Percentiles rank a stretch among this genome's conserved stretches.
Conservation (phyloP, 1,140 invertebrate genomes). For the Phthorimaea operculella region DNA sequence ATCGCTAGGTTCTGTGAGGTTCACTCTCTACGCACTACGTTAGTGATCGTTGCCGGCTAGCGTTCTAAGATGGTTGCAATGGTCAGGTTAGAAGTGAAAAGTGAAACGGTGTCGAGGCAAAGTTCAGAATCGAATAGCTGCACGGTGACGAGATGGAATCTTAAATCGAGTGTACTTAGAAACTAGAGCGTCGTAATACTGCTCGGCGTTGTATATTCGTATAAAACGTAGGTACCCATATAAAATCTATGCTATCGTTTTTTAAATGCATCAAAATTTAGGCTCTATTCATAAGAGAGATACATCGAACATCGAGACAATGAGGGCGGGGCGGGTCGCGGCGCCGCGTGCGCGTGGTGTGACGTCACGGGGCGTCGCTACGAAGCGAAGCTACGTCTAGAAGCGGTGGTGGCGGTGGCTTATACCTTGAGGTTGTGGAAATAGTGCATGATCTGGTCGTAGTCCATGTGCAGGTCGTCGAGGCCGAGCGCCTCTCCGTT, state of each 20-base stretch:
- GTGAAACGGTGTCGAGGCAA: slow-evolving; percentile 19
- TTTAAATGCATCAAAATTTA: slow-evolving; percentile 65
- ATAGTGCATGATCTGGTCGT: slow-evolving; percentile 97
- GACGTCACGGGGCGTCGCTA: slow-evolving; percentile 22
- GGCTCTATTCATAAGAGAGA: slow-evolving; percentile 63
- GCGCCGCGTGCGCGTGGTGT: slow-evolving; percentile 23
- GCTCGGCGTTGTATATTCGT: slow-evolving; percentile 52
- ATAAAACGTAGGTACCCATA: slow-evolving; percentile 59
- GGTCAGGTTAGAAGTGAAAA: slow-evolving; percentile 29
- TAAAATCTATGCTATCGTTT: slow-evolving; percentile 55
- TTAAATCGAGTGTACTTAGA: slow-evolving; percentile 20
- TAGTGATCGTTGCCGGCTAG: slow-evolving; percentile 47
- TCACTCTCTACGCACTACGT: slow-evolving; percentile 38
- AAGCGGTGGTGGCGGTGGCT: slow-evolving; percentile 58
- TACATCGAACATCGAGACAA: slow-evolving; percentile 49
- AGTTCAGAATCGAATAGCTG: slow-evolving; percentile 21
- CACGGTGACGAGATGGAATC: slow-evolving; percentile 22
- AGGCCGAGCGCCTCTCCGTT: slow-evolving; percentile 70
- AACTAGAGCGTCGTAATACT: slow-evolving; percentile 52
- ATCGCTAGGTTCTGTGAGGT: slow-evolving; percentile 37
- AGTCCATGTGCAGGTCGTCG: slow-evolving; percentile 92
- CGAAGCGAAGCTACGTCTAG: slow-evolving; percentile 59
- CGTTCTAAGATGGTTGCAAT: slow-evolving; percentile 31
- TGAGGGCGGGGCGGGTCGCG: slow-evolving; percentile 17
- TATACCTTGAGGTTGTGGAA: slow-evolving; percentile 96